phyloP scores from a whole-genome alignment of 2,888 invertebrate species.

The Cheilosia vulpina region DNA sequence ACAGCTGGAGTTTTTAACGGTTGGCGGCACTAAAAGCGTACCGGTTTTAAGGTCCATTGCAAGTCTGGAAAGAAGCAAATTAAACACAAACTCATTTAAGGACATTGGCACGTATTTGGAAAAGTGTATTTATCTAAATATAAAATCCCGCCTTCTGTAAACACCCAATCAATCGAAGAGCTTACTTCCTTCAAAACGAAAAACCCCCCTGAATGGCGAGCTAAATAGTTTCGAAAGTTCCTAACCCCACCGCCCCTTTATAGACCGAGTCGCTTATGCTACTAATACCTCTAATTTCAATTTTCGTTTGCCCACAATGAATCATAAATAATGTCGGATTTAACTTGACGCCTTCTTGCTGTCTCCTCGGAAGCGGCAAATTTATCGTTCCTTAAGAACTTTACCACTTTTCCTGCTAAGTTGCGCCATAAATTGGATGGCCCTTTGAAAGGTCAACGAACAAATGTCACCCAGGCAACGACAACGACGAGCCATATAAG shows the following conservation, averaged over 20 bases:
- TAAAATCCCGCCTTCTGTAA: no score
- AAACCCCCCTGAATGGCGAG: background rate
- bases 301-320: background rate
- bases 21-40: slow-evolving; percentile 91
- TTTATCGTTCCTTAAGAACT: slow-evolving; percentile 13
- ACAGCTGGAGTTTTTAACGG: slow-evolving; percentile 93
- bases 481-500: background rate
- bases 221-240: background rate
- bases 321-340: slow-evolving; percentile 17
- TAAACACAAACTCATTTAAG: background rate
- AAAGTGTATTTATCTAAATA: background rate
- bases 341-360: slow-evolving; percentile 3
- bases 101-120: background rate
- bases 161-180: background rate
- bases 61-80: slow-evolving; percentile 77
- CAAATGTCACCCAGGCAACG: slow-evolving; percentile 9
- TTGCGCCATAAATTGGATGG: slow-evolving; percentile 5
- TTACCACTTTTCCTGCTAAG: background rate
- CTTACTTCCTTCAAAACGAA: background rate
- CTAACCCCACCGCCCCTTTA: background rate
- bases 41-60: slow-evolving; percentile 85
- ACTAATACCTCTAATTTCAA: background rate
- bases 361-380: background rate
- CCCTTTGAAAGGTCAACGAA: slow-evolving; percentile 18
- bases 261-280: background rate